phyloP scores from a whole-genome alignment of 1,140 invertebrate species.

The Subanguina moxae region DNA sequence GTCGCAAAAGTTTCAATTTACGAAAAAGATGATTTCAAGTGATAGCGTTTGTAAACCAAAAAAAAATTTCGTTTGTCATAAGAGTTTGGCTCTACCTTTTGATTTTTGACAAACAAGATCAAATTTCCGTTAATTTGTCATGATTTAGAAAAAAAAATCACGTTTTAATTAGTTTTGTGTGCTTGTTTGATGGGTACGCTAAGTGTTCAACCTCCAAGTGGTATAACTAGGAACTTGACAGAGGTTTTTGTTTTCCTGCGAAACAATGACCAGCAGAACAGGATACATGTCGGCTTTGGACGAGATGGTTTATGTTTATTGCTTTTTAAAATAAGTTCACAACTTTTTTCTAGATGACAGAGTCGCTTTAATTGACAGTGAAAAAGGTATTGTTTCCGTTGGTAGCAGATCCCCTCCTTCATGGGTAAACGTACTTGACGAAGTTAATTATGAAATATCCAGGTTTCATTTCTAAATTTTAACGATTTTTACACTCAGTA shows the following conservation, averaged over 20 bases:
- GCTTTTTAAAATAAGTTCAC: neutral
- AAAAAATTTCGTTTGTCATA: too few relatives aligned
- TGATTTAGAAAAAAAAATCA: neutral
- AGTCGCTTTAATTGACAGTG: slow-evolving; percentile 32
- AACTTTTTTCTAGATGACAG: slow-evolving; percentile 32
- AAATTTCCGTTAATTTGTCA: too few relatives aligned
- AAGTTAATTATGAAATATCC: slow-evolving; percentile 46
- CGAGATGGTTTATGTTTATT: neutral
- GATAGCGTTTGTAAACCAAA: too few relatives aligned
- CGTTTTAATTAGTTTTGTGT: neutral
- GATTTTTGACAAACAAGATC: too few relatives aligned
- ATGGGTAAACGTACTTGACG: slow-evolving; percentile 48
- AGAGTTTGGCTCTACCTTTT: too few relatives aligned
- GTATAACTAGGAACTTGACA: slow-evolving; percentile 35
- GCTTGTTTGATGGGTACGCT: slow-evolving; percentile 35
- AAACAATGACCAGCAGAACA: slow-evolving; percentile 35
- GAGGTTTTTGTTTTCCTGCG: slow-evolving; percentile 44
- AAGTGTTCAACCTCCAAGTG: slow-evolving; percentile 36
- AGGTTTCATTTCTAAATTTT: slow-evolving; percentile 30
- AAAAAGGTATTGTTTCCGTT: slow-evolving; percentile 24
- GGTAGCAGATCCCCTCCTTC: slow-evolving; percentile 27
- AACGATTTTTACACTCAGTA: neutral
- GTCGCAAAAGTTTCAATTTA: too few relatives aligned
- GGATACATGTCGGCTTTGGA: slow-evolving; percentile 6
- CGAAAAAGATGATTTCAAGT: too few relatives aligned